phyloP scores from a whole-genome alignment of 2,888 invertebrate species.

The Sussaba pulchella region DNA sequence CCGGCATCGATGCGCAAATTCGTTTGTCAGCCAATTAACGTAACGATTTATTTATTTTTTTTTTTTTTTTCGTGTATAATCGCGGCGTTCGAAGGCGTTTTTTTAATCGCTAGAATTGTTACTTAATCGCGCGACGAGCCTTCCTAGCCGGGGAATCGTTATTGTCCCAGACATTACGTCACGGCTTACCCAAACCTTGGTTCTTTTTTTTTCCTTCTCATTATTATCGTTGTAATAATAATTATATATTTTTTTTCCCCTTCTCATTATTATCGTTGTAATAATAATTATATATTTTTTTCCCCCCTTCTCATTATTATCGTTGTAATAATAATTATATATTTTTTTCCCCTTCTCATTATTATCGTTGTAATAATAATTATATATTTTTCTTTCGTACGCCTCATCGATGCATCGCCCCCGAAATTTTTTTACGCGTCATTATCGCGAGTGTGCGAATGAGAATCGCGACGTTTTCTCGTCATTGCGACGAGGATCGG shows the following conservation, averaged over 20 bases:
- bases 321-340: background rate
- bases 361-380: background rate
- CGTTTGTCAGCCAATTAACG: slow-evolving; percentile 12
- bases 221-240: background rate
- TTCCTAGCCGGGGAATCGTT: slow-evolving; percentile 8
- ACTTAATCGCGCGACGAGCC: slow-evolving; percentile 75
- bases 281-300: background rate
- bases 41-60: background rate
- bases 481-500: slow-evolving; percentile 57
- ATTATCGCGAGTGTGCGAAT: slow-evolving; percentile 15
- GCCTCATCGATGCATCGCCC: background rate
- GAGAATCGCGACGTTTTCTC: slow-evolving; percentile 19
- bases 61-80: slow-evolving; percentile 63
- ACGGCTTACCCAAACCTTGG: slow-evolving; percentile 36
- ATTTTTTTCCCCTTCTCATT: background rate
- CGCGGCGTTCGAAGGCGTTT: slow-evolving; percentile 68
- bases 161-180: slow-evolving; percentile 13
- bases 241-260: slow-evolving; percentile 1
- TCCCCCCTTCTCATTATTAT: background rate
- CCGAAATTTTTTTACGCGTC: slow-evolving; percentile 14
- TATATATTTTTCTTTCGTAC: slow-evolving; percentile 4
- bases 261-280: background rate
- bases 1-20: background rate
- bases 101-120: slow-evolving; percentile 77
- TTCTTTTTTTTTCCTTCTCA: slow-evolving; percentile 1